Percentiles rank a stretch among this genome's conserved stretches.
Conservation (phyloP, 2,113 vertebrate genomes). For the Onychostoma macrolepis region DNA sequence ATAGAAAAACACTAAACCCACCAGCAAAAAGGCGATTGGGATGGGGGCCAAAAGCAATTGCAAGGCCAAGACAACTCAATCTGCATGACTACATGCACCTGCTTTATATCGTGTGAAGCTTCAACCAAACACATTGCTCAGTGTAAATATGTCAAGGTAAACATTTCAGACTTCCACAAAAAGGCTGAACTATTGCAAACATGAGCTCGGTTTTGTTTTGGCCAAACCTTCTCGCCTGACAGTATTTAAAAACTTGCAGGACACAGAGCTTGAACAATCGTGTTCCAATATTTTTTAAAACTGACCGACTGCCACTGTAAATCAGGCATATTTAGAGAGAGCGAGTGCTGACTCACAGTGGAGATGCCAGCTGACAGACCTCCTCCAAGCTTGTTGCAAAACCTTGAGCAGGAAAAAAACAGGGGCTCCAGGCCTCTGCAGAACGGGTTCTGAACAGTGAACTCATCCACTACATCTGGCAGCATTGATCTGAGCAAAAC, state of each 20-base stretch:
- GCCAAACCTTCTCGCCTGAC: background rate
- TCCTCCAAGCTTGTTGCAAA: constrained; percentile 81
- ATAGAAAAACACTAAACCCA: constrained; percentile 72
- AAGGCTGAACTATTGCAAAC: background rate
- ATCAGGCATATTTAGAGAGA: background rate
- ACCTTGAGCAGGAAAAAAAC: constrained; percentile 80
- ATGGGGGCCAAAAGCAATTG: constrained; percentile 73
- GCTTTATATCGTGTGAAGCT: constrained; percentile 77
- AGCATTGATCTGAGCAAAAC: constrained; percentile 77
- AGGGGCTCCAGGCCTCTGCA: constrained; percentile 76
- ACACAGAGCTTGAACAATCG: background rate
- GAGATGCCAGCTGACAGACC: constrained; percentile 77
- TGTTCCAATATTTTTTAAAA: background rate
- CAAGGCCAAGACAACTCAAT: constrained; percentile 68
- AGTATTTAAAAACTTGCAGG: background rate
- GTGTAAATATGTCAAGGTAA: background rate
- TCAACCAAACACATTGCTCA: constrained; percentile 49
- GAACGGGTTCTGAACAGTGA: constrained; percentile 65
- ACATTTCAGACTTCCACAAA: background rate
- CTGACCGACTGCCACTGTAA: background rate
- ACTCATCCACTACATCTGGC: constrained; percentile 78
- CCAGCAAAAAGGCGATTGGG: constrained; percentile 71
- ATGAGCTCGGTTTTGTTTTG: background rate
- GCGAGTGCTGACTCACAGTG: constrained; percentile 71
- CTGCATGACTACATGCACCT: constrained; percentile 65